Evolutionary conservation across 2,888 invertebrate species (phyloP).

Genomic region (Hecatera dysodea): DNA sequence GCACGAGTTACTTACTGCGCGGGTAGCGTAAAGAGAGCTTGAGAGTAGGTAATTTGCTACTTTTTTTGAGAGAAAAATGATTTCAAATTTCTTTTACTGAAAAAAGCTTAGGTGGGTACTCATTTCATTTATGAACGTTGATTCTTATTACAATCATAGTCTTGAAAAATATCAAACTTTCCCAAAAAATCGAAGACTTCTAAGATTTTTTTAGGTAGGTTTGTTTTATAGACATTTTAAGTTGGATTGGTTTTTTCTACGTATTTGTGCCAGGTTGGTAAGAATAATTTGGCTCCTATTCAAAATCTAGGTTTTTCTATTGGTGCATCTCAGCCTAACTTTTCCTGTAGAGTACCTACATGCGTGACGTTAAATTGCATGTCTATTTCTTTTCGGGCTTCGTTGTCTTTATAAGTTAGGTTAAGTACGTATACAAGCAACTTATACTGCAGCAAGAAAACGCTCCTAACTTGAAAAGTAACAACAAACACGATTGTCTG

Average conservation of each 20-base stretch:
- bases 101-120: neutral
- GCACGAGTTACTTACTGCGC: conserved; percentile 52
- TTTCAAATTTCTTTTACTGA: neutral
- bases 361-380: neutral
- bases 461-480: conserved; percentile 32
- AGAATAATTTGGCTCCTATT: too few relatives aligned
- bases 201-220: neutral
- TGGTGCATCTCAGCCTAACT: too few relatives aligned
- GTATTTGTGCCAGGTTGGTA: too few relatives aligned
- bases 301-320: too few relatives aligned
- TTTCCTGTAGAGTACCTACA: too few relatives aligned
- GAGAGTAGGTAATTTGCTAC: conserved; percentile 26
- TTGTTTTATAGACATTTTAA: neutral
- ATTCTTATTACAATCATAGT: neutral
- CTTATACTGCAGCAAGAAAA: conserved; percentile 9
- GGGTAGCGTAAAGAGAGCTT: conserved; percentile 18
- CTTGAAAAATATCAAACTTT: neutral
- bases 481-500: conserved; percentile 50
- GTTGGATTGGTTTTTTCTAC: too few relatives aligned
- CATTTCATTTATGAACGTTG: neutral
- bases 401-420: too few relatives aligned
- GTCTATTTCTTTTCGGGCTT: too few relatives aligned
- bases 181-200: too few relatives aligned
- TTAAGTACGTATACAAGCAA: neutral
- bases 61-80: conserved; percentile 21